phyloP scores from a whole-genome alignment of 1,140 invertebrate species.

The Brevipalpus yothersi region DNA sequence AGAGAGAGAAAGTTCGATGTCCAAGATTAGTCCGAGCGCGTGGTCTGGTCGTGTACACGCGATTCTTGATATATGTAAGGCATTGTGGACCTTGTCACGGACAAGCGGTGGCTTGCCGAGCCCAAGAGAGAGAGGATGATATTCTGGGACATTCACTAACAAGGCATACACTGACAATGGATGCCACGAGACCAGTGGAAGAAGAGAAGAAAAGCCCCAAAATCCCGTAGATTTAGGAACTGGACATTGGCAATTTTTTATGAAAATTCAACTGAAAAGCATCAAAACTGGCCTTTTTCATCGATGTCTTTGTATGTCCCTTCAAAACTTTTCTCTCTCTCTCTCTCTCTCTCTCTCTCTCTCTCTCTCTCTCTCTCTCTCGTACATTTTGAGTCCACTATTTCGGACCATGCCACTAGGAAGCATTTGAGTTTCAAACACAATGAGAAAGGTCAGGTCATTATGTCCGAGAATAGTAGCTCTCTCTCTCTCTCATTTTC shows the following conservation, averaged over 20 bases:
- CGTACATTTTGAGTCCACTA: background rate
- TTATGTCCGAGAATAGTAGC: no score
- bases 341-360: background rate
- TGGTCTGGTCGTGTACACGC: background rate
- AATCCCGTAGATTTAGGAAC: background rate
- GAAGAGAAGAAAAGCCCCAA: background rate
- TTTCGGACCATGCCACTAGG: background rate
- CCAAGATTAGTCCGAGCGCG: background rate
- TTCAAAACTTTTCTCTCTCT: no score
- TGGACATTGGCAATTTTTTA: background rate
- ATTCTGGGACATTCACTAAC: background rate
- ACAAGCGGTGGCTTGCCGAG: background rate
- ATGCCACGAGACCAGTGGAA: background rate
- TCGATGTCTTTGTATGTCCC: background rate
- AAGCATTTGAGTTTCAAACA: no score
- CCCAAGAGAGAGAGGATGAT: no score
- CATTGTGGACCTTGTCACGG: background rate
- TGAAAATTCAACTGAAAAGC: background rate
- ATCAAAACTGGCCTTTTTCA: background rate
- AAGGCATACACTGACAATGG: no score
- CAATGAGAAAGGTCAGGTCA: no score
- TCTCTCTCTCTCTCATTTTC: no score
- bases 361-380: background rate
- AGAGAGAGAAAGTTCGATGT: no score
- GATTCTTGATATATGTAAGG: background rate